phyloP scores from a whole-genome alignment of 1,140 invertebrate species.

The Diabrotica virgifera region DNA sequence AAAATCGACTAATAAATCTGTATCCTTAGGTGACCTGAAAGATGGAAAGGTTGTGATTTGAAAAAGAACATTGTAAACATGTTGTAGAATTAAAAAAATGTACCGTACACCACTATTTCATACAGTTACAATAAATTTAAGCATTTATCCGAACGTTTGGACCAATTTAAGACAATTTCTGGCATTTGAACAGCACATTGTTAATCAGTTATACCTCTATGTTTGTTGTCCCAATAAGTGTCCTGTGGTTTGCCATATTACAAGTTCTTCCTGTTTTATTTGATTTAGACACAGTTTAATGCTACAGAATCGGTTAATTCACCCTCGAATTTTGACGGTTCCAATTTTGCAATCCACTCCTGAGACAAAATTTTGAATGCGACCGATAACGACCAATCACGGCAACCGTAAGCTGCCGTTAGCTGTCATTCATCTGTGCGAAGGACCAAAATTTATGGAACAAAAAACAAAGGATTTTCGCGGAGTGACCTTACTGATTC shows the following conservation, averaged over 20 bases:
- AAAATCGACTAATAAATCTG: slow-evolving; percentile 4
- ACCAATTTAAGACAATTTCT: neutral
- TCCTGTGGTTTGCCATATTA: neutral
- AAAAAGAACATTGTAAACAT: slow-evolving; percentile 10
- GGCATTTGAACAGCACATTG: neutral
- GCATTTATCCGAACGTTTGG: neutral
- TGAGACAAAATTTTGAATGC: no score
- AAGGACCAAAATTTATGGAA: no score
- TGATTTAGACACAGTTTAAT: no score
- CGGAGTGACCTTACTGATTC: no score
- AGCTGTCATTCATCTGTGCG: no score
- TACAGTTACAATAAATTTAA: slow-evolving; percentile 8
- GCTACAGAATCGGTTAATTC: no score
- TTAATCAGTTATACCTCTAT: neutral
- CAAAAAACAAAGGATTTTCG: no score
- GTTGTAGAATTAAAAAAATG: slow-evolving; percentile 9
- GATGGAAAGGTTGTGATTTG: slow-evolving; percentile 16
- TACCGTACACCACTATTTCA: slow-evolving; percentile 24
- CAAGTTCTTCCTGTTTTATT: neutral
- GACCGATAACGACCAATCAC: no score
- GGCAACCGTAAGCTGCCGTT: no score
- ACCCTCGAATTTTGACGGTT: no score
- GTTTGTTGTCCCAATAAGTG: neutral
- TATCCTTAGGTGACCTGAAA: slow-evolving; percentile 15
- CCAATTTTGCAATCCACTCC: no score